Evolutionary conservation across 1,140 invertebrate genomes (phyloP), one percentile per base, ranked within the genome.

Genomic region (Acromyrmex heyeri): DNA sequence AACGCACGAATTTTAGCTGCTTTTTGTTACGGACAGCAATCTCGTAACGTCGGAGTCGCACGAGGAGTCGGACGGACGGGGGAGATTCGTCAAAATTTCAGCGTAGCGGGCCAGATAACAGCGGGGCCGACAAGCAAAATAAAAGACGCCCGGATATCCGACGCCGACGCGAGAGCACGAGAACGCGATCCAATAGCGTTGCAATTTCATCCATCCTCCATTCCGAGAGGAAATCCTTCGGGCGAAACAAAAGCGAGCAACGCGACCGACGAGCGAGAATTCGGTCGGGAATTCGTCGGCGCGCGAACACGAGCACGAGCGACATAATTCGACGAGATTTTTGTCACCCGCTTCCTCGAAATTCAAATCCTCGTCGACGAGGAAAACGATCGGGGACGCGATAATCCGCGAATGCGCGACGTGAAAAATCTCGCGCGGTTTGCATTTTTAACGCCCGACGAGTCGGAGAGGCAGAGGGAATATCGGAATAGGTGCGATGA

Each of bases 201-300:
- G 79, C 79, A 83, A 83, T 83, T 83, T 83, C 69, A 83, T 75
- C 77, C 62, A 75, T 75, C 79, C 79, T 83, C 69, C 67, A 75
- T 83, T 48, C 69, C 79, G 79, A 73, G 79, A 83, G 79, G 79
- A 83, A 83, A 83, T 83, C 79, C 79, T 83, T 83, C 79, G 79
- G 38, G 55, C 79, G 79, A 83, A 83, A 83, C 79, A 83, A 83
- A 83, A 83, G 70, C 79, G 69, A 73, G 69, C 69, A 75, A 50
- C 79, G 27, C 69, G 55, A 73, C 24, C 78, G 48, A 44, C 48
- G 24, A 69, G 38, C n/a, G 79, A 62, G 79, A 83, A 83, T 75
- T 73, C 69, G 79, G 79, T 18, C 27, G 79, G 57, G 55, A 83
- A 83, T 83, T 75, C 38, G 77, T 34, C 62, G 55, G 48, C 53